Evolutionary conservation across 2,797 vertebrate genomes (phyloP), one percentile per base, ranked within the genome.

Genomic region (Champsocephalus gunnari): DNA sequence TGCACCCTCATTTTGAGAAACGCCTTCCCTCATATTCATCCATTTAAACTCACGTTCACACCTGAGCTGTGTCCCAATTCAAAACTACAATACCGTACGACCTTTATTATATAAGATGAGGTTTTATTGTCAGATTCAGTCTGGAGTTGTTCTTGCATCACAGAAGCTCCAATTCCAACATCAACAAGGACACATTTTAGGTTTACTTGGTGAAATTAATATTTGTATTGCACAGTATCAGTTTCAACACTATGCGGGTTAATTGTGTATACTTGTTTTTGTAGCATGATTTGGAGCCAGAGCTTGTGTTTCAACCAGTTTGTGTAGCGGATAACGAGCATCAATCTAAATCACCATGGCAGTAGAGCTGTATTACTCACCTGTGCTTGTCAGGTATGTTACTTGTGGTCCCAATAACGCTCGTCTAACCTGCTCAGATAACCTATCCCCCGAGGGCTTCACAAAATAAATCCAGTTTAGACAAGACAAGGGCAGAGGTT

Each of bases 351-450:
- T 44, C 71, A 71, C 48, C 68, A 54, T 58, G 65, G 54, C 65
- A 51, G 60, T 14, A 14, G 62, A 8, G n/a, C 8, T 32, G 32
- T 38, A 56, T 75, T 55, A 48, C 59, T 43, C 53, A 48, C 48
- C n/a, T 32, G 12, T 45, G 16, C 47, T 9, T 53, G 60, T 66
- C 62, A 49, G 50, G 28, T 19, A 8, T 45, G 45, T 56, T 54
- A 45, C 28, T 38, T 24, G 32, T 65, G 67, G 47, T 75, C 3
- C 47, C 63, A 48, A 1, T 48, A 32, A 17, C 3, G 34, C 34
- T 51, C 0, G 45, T 73, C 60, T 24, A 72, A 81, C 71, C 75
- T 70, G 61, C 47, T 70, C 55, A 12, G 32, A 44, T 14, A 34
- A 16, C 28, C 10, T 64, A 1, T 2, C 38, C 28, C 55, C 47